A percentile compares a stretch with the other conserved stretches of the same genome.
Evolutionary conservation across 2,888 invertebrate species (phyloP).

Genomic region (Dastarcus helophoroides): DNA sequence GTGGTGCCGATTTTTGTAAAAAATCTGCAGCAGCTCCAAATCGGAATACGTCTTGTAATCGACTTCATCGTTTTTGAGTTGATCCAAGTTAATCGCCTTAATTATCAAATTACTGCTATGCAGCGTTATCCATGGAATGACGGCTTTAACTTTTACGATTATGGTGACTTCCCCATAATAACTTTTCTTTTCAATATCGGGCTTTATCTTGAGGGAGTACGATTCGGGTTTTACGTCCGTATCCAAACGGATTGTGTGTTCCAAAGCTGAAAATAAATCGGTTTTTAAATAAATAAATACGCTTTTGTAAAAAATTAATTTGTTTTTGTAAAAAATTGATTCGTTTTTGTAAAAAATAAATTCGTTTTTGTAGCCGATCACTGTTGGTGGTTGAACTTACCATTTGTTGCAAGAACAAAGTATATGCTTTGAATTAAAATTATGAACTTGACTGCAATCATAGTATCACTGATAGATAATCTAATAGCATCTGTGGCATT

Average conservation of each 20-base stretch:
- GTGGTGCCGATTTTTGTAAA: conserved; percentile 12
- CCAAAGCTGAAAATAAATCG: conserved; percentile 1
- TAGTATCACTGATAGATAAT: no score
- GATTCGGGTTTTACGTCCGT: conserved; percentile 16
- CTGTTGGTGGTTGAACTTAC: no score
- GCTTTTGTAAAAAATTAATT: background rate
- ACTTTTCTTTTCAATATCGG: conserved; percentile 17
- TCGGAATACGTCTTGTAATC: conserved; percentile 5
- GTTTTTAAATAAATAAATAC: conserved; percentile 1
- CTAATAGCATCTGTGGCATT: no score
- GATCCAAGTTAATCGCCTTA: conserved; percentile 16
- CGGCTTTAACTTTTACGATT: conserved; percentile 11
- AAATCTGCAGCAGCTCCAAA: conserved; percentile 3
- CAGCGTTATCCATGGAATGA: conserved; percentile 16
- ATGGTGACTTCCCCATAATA: conserved; percentile 22
- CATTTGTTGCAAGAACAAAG: no score
- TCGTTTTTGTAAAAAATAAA: background rate
- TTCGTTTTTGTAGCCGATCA: background rate
- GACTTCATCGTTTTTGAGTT: no score
- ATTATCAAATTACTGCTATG: conserved; percentile 23
- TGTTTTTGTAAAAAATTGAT: background rate
- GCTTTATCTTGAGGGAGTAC: conserved; percentile 20
- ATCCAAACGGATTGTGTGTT: background rate
- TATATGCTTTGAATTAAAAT: no score
- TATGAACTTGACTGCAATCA: no score